Percentiles rank a stretch among this genome's conserved stretches.
Evolutionary conservation across 2,888 invertebrate genomes (phyloP).

Genomic region (Brenthis daphne): DNA sequence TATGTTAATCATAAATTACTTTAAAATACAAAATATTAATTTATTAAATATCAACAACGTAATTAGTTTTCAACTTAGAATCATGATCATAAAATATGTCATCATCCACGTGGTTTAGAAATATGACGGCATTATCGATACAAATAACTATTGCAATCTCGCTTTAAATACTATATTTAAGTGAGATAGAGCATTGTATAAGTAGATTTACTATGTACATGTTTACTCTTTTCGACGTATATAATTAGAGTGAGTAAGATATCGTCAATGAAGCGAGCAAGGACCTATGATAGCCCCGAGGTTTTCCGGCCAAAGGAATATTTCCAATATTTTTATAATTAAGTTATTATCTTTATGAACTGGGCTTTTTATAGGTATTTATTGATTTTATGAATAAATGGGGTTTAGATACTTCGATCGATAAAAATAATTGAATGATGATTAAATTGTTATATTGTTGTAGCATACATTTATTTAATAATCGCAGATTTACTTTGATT

Average conservation of each 20-base stretch:
- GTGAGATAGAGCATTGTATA: slow-evolving; percentile 7
- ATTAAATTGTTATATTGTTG: too few species aligned
- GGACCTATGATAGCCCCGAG: slow-evolving; percentile 56
- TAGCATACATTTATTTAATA: too few species aligned
- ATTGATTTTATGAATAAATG: too few species aligned
- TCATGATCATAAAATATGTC: slow-evolving; percentile 5
- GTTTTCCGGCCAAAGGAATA: slow-evolving; percentile 61
- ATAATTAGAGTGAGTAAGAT: slow-evolving; percentile 9
- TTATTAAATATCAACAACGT: background rate
- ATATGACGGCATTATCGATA: slow-evolving; percentile 1
- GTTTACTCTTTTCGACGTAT: slow-evolving; percentile 29
- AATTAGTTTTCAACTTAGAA: background rate
- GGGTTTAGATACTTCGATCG: too few species aligned
- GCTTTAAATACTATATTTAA: slow-evolving; percentile 1
- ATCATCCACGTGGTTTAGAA: slow-evolving; percentile 8
- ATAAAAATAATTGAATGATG: too few species aligned
- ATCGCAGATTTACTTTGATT: too few species aligned
- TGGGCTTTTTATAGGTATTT: too few species aligned
- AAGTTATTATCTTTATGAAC: too few species aligned
- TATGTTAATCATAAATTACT: too few species aligned
- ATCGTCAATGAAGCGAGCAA: slow-evolving; percentile 36
- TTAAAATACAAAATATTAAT: too few species aligned
- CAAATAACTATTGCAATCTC: background rate
- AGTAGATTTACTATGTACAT: background rate
- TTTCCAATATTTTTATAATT: slow-evolving; percentile 45